phyloP scores from a whole-genome alignment of 2,113 vertebrate species.

The Gnathonemus longibarbis region DNA sequence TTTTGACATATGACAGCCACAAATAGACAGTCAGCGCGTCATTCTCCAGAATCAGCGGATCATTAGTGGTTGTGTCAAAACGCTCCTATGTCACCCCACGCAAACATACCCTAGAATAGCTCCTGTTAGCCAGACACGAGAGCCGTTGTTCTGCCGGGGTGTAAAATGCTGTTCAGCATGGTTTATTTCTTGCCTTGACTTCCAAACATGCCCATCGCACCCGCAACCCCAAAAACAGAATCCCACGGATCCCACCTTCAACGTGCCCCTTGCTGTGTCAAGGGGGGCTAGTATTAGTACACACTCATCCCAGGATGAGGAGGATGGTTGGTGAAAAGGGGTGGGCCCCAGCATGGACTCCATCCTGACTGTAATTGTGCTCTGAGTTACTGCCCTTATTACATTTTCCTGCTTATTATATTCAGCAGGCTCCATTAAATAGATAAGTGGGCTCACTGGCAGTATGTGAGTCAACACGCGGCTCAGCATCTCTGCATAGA shows the following conservation, averaged over 20 bases:
- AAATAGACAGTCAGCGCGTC: conserved; percentile 38
- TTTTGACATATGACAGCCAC: conserved; percentile 17
- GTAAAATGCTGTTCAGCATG: not conserved
- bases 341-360: not conserved
- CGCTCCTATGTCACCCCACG: conserved; percentile 44
- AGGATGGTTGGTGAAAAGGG: not conserved
- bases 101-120: conserved; percentile 8
- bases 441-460: not conserved
- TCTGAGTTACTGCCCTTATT: not conserved
- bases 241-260: not conserved
- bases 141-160: not conserved
- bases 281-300: no score
- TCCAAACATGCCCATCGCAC: not conserved
- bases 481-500: not conserved
- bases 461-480: not conserved
- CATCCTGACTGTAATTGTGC: not conserved
- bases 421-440: not conserved
- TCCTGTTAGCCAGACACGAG: conserved; percentile 8
- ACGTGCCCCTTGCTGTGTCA: not conserved
- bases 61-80: conserved; percentile 58
- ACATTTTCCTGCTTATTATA: not conserved
- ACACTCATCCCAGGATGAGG: not conserved
- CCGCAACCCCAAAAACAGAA: not conserved
- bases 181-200: not conserved
- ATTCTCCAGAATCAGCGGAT: conserved; percentile 43